Conservation (phyloP, 2,888 invertebrate genomes). For the Andrena hattorfiana region DNA sequence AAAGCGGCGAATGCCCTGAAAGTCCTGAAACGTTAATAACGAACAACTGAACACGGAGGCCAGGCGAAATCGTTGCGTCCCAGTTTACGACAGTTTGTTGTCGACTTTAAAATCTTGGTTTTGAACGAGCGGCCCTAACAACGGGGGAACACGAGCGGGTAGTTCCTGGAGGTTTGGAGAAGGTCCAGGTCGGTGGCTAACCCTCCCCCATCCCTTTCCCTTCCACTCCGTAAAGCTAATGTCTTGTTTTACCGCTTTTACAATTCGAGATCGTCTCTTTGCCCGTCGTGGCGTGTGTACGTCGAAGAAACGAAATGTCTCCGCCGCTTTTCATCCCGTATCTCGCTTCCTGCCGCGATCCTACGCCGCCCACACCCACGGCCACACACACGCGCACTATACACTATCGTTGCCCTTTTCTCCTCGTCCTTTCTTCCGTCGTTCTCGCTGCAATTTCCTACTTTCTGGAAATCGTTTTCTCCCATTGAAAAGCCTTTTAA, state of each 20-base stretch:
- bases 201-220: conserved; percentile 34
- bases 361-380: neutral
- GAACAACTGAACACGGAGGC: conserved; percentile 40
- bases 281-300: conserved; percentile 17
- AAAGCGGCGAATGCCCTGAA: conserved; percentile 35
- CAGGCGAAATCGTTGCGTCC: conserved; percentile 50
- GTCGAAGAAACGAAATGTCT: conserved; percentile 36
- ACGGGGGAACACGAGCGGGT: conserved; percentile 16
- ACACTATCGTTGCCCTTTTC: neutral
- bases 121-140: conserved; percentile 25
- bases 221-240: conserved; percentile 73
- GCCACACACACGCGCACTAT: too few species aligned
- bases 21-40: conserved; percentile 64
- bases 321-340: neutral
- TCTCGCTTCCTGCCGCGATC: neutral
- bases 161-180: conserved; percentile 59
- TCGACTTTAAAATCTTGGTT: conserved; percentile 63
- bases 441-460: conserved; percentile 37
- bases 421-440: neutral
- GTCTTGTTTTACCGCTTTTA: conserved; percentile 67
- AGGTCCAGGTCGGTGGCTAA: conserved; percentile 56
- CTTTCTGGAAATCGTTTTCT: conserved; percentile 32
- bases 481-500: conserved; percentile 47
- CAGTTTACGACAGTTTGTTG: conserved; percentile 63
- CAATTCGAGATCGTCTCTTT: conserved; percentile 42